phyloP scores from a whole-genome alignment of 1,140 invertebrate genomes.

The Nebria ingens region DNA sequence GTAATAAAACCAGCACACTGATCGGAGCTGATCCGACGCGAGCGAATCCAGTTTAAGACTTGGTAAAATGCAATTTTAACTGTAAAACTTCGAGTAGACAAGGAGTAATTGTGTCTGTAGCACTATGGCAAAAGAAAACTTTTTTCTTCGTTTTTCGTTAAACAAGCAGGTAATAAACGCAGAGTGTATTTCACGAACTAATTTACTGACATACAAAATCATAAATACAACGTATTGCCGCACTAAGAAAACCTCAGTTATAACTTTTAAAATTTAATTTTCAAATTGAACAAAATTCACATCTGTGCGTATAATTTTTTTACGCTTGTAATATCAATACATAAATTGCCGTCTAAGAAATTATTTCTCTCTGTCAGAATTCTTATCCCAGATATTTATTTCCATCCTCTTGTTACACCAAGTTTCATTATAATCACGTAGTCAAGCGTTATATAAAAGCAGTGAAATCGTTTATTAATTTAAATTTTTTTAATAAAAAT shows the following conservation, averaged over 20 bases:
- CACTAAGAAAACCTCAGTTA: slow-evolving; percentile 5
- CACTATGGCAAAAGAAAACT: neutral
- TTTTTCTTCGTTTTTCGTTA: neutral
- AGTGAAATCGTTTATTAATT: neutral
- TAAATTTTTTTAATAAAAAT: neutral
- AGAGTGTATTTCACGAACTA: no score
- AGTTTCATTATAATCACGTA: neutral
- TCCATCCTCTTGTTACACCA: neutral
- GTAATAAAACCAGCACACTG: no score
- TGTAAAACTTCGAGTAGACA: neutral
- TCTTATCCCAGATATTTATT: neutral
- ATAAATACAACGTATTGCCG: neutral
- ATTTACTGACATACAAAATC: no score
- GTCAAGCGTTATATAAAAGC: neutral
- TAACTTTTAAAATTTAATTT: slow-evolving; percentile 1
- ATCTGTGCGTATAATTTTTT: neutral
- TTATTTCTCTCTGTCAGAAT: neutral
- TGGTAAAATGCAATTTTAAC: slow-evolving; percentile 4
- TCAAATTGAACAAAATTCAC: neutral
- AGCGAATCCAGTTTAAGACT: neutral
- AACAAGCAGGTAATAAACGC: neutral
- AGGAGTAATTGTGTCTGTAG: neutral
- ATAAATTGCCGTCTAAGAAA: neutral
- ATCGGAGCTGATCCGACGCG: neutral
- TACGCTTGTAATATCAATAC: neutral